Evolutionary conservation across 2,888 invertebrate genomes (phyloP).

Genomic region (Glyphotaelius pellucidus): DNA sequence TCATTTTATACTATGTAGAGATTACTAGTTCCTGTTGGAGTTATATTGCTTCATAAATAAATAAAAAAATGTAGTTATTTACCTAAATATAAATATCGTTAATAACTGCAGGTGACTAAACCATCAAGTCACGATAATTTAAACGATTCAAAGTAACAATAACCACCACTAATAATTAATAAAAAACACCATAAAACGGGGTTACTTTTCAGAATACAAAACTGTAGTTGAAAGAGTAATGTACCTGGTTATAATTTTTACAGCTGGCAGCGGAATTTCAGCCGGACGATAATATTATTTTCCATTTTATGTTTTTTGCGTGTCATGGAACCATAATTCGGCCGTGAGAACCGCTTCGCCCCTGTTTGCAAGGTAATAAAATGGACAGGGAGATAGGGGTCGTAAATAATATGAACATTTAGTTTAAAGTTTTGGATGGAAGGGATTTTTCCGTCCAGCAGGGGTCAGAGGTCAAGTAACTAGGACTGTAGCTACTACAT

Average conservation of each 20-base stretch:
- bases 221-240: too few species aligned
- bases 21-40: too few species aligned
- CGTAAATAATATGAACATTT: constrained; percentile 49
- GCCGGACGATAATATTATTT: constrained; percentile 45
- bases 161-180: background rate
- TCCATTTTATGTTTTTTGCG: constrained; percentile 48
- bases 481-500: background rate
- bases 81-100: too few species aligned
- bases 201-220: too few species aligned
- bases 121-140: background rate
- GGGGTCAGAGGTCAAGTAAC: constrained; percentile 2
- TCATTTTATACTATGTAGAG: too few species aligned
- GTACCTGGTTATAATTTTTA: constrained; percentile 11
- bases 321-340: constrained; percentile 52
- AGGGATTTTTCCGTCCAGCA: constrained; percentile 16
- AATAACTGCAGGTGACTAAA: background rate
- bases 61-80: too few species aligned
- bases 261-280: constrained; percentile 39
- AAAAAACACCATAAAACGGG: background rate
- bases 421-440: constrained; percentile 32
- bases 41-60: too few species aligned
- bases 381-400: constrained; percentile 51
- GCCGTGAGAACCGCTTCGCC: constrained; percentile 41
- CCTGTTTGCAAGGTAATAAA: constrained; percentile 51
- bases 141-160: background rate